A percentile compares a stretch with the other conserved stretches of the same genome.
phyloP scores from a whole-genome alignment of 2,888 invertebrate genomes.

The Archaeoteleia sp. region DNA sequence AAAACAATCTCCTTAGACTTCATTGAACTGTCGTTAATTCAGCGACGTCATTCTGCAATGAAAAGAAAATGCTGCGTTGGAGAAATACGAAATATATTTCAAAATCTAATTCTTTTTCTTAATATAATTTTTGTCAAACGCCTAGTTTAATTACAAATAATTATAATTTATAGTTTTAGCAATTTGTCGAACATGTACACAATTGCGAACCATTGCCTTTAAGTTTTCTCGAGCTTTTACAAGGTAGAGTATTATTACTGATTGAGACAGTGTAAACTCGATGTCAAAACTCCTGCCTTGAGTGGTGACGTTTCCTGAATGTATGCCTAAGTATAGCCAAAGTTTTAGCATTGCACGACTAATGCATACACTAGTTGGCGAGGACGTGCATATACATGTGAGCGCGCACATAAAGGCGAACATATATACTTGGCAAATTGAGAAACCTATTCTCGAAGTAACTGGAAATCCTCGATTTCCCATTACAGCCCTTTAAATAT shows the following conservation, averaged over 20 bases:
- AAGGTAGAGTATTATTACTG: slow-evolving; percentile 20
- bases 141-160: too few species aligned
- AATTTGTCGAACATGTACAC: slow-evolving; percentile 7
- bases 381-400: slow-evolving; percentile 52
- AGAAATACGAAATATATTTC: too few species aligned
- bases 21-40: too few species aligned
- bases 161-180: too few species aligned
- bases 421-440: slow-evolving; percentile 36
- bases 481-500: slow-evolving; percentile 21
- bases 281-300: slow-evolving; percentile 27
- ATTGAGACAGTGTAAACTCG: slow-evolving; percentile 21
- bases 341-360: slow-evolving; percentile 40
- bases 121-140: too few species aligned
- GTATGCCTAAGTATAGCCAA: slow-evolving; percentile 30
- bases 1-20: too few species aligned
- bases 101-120: too few species aligned
- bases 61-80: too few species aligned
- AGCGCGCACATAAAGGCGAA: too few species aligned
- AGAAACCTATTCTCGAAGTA: slow-evolving; percentile 44
- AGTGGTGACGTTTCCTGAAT: slow-evolving; percentile 33
- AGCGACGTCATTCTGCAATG: too few species aligned
- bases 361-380: slow-evolving; percentile 65
- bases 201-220: neutral
- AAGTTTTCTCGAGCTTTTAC: neutral
- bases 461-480: slow-evolving; percentile 42